These are phyloP conservation scores for Physocephala rufipes DNA, from an alignment of 2,888 invertebrate species.

Conservation along the genomic window DNA sequence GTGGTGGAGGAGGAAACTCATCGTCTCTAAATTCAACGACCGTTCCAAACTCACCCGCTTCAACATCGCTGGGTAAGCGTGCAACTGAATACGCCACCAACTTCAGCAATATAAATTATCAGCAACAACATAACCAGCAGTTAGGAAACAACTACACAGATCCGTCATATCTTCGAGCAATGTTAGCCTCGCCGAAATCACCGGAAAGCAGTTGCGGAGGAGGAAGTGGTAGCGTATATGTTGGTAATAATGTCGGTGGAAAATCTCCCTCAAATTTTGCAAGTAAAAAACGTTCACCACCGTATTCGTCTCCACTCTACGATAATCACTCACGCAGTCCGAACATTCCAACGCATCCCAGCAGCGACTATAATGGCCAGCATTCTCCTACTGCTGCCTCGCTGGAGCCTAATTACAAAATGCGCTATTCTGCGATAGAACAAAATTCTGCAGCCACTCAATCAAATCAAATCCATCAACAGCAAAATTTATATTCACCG, in stretches of 20 bases:
- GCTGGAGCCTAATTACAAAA: slow-evolving; percentile 47
- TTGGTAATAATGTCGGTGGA: slow-evolving; percentile 44
- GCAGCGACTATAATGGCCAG: slow-evolving; percentile 50
- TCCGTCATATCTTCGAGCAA: slow-evolving; percentile 56
- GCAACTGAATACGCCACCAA: slow-evolving; percentile 51
- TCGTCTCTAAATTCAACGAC: slow-evolving; percentile 39
- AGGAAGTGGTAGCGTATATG: slow-evolving; percentile 37
- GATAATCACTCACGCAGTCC: slow-evolving; percentile 51
- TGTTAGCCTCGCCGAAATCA: slow-evolving; percentile 66
- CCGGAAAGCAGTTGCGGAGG: slow-evolving; percentile 57
- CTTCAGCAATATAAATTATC: slow-evolving; percentile 51
- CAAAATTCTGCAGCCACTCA: slow-evolving; percentile 41
- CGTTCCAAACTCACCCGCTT: slow-evolving; percentile 29
- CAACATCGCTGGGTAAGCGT: slow-evolving; percentile 46
- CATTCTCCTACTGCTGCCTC: slow-evolving; percentile 53
- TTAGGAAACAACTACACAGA: slow-evolving; percentile 57
- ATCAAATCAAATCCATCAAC: slow-evolving; percentile 42
- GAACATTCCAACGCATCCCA: slow-evolving; percentile 44
- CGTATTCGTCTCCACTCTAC: slow-evolving; percentile 58
- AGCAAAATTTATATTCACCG: slow-evolving; percentile 58
- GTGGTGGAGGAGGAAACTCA: slow-evolving; percentile 60
- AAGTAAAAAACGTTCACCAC: slow-evolving; percentile 61
- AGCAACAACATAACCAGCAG: slow-evolving; percentile 47
- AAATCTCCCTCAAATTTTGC: slow-evolving; percentile 48
- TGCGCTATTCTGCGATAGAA: slow-evolving; percentile 42